Base-by-base conservation (phyloP, 2,113 vertebrate species). In the Colinus virginianus region DNA sequence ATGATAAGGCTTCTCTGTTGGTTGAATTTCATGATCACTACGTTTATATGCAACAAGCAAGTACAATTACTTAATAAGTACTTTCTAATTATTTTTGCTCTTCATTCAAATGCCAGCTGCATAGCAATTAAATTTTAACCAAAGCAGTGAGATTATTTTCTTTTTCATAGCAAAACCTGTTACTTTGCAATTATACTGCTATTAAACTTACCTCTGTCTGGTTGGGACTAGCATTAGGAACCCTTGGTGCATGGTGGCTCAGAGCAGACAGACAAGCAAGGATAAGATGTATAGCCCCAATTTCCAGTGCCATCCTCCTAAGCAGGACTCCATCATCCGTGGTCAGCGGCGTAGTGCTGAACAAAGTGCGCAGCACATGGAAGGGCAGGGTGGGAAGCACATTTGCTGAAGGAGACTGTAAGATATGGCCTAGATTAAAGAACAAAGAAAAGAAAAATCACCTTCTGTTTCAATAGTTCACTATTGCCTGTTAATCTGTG, bases 201-300 rank as follows among this genome's bases (percentile, higher is more conserved):
- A 70, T 28, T 19, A 68, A 92, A 30, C 97, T 78, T 94, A 99
- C 99, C 98, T 99, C 99, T 16, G 98, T 94, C 64, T 99, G 98
- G 83, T 92, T 99, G 96, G 97, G 95, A 85, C 85, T 98, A 6
- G 98, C 98, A 64, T 97, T 99, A 96, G 99, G 99, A 84, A 99
- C 98, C 75, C 99, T 97, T 3, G 99, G 99, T 1, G 99, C 99
- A 6, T 99, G 99, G 93, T 99, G 99, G 96, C 99, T 99, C 36
- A 99, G 98, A 66, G 99, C 99, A 14, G 99, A 99, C n/a, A 99
- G 97, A 86, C 99, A 99, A 69, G 99, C 99, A 92, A 99, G 98
- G 94, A 99, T 99, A 23, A 99, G 99, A 93, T 99, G 99, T 61
- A 99, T 97, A 19, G 99, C 99, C 0, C 99, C 99, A 12, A 99